Percentiles rank a stretch among this genome's conserved stretches.
Conservation (phyloP, 2,888 invertebrate species). For the Agrotis segetum region DNA sequence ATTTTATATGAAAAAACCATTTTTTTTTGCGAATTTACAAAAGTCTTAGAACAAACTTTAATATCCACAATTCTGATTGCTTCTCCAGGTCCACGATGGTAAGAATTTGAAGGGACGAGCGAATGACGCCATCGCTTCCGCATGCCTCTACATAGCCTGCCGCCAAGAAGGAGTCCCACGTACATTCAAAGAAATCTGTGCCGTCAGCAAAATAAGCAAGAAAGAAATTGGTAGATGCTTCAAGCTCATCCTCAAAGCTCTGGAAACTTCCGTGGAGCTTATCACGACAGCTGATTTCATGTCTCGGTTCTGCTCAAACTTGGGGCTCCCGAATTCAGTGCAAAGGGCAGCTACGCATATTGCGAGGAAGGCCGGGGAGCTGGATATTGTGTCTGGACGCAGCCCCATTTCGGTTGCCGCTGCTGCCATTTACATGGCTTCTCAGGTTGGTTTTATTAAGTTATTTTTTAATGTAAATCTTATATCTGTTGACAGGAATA, state of each 20-base stretch:
- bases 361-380: constrained; percentile 98
- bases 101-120: constrained; percentile 98
- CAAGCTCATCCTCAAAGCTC: constrained; percentile 98
- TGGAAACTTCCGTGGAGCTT: constrained; percentile 99
- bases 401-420: constrained; percentile 99
- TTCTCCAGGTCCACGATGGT: constrained; percentile 95
- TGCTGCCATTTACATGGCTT: constrained; percentile 99
- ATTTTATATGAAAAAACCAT: too few relatives aligned
- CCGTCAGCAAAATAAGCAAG: constrained; percentile 99
- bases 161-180: constrained; percentile 99
- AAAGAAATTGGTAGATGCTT: constrained; percentile 99
- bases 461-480: not conserved
- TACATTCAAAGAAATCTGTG: constrained; percentile 99
- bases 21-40: too few relatives aligned
- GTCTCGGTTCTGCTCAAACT: constrained; percentile 99
- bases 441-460: constrained; percentile 92
- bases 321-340: constrained; percentile 96
- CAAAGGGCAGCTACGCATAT: constrained; percentile 99
- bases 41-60: too few relatives aligned
- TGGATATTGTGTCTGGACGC: constrained; percentile 99
- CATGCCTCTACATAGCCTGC: constrained; percentile 99
- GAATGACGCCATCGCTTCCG: constrained; percentile 99
- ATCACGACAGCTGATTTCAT: constrained; percentile 99
- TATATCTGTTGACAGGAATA: too few relatives aligned
- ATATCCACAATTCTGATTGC: not conserved